Evolutionary conservation across 2,888 invertebrate species (phyloP).

Genomic region (Drosophila stalkeri): DNA sequence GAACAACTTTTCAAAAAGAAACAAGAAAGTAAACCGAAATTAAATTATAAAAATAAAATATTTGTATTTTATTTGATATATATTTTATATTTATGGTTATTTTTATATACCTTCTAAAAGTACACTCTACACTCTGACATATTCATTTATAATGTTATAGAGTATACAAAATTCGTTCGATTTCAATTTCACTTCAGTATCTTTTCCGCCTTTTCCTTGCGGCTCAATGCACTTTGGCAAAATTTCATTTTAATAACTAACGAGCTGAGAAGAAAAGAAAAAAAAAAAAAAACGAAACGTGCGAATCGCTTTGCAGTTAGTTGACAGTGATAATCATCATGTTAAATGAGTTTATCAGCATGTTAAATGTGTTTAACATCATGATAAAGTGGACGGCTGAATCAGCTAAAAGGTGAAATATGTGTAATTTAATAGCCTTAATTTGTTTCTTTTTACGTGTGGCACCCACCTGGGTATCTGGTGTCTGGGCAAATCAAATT

Average conservation of each 20-base stretch:
- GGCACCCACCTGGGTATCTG: slow-evolving; percentile 28
- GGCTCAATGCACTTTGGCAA: slow-evolving; percentile 63
- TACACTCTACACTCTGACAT: neutral
- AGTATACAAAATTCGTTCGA: slow-evolving; percentile 12
- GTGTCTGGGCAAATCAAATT: slow-evolving; percentile 60
- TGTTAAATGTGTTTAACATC: slow-evolving; percentile 6
- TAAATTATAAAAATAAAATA: no score
- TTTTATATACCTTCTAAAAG: no score
- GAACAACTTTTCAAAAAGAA: neutral
- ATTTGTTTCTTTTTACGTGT: slow-evolving; percentile 1
- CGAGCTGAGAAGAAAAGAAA: neutral
- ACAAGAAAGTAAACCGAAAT: neutral
- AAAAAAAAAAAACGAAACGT: neutral
- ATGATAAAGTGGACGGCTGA: slow-evolving; percentile 22
- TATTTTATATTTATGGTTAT: no score
- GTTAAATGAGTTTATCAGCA: slow-evolving; percentile 9
- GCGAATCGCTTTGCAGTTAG: neutral
- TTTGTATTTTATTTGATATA: no score
- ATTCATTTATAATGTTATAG: neutral
- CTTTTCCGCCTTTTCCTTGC: slow-evolving; percentile 5
- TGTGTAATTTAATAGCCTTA: slow-evolving; percentile 33
- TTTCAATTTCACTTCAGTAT: neutral
- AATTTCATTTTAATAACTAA: slow-evolving; percentile 42
- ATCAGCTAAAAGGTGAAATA: slow-evolving; percentile 25
- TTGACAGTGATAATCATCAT: slow-evolving; percentile 24